A percentile compares a stretch with the other conserved stretches of the same genome.
phyloP scores from a whole-genome alignment of 2,797 vertebrate species.

The Coranthus polyacanthus region DNA sequence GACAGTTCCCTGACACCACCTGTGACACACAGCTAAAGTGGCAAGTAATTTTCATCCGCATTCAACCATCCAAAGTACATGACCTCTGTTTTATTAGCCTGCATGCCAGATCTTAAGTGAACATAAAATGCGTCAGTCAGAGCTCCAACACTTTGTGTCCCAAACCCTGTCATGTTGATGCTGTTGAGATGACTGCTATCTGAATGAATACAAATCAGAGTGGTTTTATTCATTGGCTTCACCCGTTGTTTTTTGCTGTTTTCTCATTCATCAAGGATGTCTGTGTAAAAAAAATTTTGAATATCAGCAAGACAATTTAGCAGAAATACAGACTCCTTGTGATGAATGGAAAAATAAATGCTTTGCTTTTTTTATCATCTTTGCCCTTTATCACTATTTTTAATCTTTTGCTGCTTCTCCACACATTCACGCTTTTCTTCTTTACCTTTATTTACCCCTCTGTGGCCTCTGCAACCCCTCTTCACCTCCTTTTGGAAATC shows the following conservation, averaged over 20 bases:
- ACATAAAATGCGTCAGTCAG: slow-evolving; percentile 14
- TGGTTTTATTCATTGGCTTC: slow-evolving; percentile 74
- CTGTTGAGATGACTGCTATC: slow-evolving; percentile 67
- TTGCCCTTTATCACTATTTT: slow-evolving; percentile 36
- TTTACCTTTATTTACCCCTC: not conserved
- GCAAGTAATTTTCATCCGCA: slow-evolving; percentile 39
- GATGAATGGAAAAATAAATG: slow-evolving; percentile 62
- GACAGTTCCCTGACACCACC: slow-evolving; percentile 17
- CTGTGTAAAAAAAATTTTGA: slow-evolving; percentile 10
- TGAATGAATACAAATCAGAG: slow-evolving; percentile 75
- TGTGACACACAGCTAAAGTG: slow-evolving; percentile 19
- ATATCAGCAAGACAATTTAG: not conserved
- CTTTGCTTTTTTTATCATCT: slow-evolving; percentile 45
- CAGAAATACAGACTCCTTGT: slow-evolving; percentile 35
- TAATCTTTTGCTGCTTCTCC: slow-evolving; percentile 19
- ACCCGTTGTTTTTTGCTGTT: slow-evolving; percentile 20
- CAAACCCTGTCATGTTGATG: slow-evolving; percentile 64
- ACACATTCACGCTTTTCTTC: slow-evolving; percentile 10
- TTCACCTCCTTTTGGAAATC: slow-evolving; percentile 16
- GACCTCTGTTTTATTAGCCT: slow-evolving; percentile 35
- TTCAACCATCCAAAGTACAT: slow-evolving; percentile 59
- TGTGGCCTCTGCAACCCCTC: slow-evolving; percentile 21
- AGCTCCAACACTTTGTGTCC: slow-evolving; percentile 27
- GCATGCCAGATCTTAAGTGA: slow-evolving; percentile 44
- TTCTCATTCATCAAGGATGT: slow-evolving; percentile 63